These are phyloP conservation scores for Leptopilina drosophilae DNA, from an alignment of 2,888 invertebrate genomes.

Conservation along the genomic window DNA sequence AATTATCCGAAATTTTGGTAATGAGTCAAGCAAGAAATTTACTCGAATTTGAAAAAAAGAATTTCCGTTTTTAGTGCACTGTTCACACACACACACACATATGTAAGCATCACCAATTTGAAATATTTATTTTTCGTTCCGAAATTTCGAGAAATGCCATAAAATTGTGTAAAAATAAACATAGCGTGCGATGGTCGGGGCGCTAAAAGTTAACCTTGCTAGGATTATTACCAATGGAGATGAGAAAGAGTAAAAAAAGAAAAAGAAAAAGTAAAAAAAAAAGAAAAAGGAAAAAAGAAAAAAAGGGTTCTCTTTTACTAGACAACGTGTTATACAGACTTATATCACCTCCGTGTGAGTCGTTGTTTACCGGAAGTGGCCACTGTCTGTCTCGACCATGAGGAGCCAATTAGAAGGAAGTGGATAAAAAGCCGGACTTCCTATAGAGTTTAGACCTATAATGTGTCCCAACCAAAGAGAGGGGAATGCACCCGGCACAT, in stretches of 20 bases:
- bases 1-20: no score
- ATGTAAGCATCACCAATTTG: no score
- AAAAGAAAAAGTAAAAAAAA: no score
- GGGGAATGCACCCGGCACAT: conserved; percentile 28
- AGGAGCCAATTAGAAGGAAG: conserved; percentile 48
- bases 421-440: conserved; percentile 45
- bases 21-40: no score
- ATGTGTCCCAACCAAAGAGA: neutral
- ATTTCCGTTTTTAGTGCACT: no score
- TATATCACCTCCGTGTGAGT: conserved; percentile 10
- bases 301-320: neutral
- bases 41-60: no score
- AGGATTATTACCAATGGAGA: neutral
- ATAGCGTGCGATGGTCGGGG: neutral
- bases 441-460: conserved; percentile 21
- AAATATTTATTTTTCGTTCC: no score
- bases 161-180: neutral
- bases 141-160: neutral
- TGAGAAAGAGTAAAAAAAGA: neutral
- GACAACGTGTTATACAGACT: neutral
- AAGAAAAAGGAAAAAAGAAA: no score
- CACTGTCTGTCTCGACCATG: conserved; percentile 28
- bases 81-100: no score
- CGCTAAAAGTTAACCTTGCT: neutral
- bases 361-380: conserved; percentile 22